Evolutionary conservation across 2,113 vertebrate genomes (phyloP).

Genomic region (Colistium nudipinnis): DNA sequence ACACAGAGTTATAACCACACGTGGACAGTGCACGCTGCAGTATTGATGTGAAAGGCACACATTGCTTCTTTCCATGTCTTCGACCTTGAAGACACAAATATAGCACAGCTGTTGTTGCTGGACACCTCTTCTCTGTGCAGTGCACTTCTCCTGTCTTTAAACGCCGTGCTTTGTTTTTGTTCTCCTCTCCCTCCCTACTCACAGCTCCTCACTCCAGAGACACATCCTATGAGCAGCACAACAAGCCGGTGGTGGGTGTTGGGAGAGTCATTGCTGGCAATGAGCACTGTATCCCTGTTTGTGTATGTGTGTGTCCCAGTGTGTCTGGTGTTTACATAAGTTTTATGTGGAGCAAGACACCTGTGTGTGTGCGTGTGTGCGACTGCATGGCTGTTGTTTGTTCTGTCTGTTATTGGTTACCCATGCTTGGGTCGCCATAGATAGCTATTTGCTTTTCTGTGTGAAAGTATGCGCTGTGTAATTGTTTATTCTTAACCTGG

Average conservation of each 20-base stretch:
- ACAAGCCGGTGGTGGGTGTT: constrained; percentile 24
- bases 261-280: constrained; percentile 31
- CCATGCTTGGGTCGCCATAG: neutral
- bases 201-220: constrained; percentile 40
- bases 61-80: constrained; percentile 7
- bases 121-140: neutral
- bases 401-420: constrained; percentile 9
- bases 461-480: too few species aligned
- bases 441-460: neutral
- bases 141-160: neutral
- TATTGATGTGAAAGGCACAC: constrained; percentile 1
- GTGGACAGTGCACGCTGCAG: neutral
- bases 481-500: neutral
- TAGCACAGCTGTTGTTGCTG: neutral
- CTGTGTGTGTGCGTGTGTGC: neutral
- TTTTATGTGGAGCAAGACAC: too few species aligned
- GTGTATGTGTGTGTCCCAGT: constrained; percentile 1
- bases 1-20: neutral
- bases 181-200: constrained; percentile 25
- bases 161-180: constrained; percentile 31
- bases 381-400: neutral
- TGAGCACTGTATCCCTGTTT: neutral
- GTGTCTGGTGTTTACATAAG: neutral
- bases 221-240: constrained; percentile 42
- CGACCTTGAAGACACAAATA: constrained; percentile 39